Evolutionary conservation across 2,797 vertebrate species (phyloP).

Genomic region (Squalus acanthias): DNA sequence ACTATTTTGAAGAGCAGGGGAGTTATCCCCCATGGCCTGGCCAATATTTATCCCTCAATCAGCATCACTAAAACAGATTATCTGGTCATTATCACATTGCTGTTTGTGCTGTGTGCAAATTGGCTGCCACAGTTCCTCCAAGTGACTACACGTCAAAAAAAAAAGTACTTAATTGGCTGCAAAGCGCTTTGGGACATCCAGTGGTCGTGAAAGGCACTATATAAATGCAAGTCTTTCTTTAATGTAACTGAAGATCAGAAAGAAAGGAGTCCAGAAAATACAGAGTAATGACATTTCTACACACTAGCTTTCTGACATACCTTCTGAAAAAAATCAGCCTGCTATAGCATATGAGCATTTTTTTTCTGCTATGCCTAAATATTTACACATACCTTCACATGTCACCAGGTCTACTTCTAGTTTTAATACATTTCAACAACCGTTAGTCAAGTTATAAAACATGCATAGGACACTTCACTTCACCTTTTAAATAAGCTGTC

Average conservation of each 20-base stretch:
- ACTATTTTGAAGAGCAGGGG: no score
- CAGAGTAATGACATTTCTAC: not conserved
- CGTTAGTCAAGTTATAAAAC: not conserved
- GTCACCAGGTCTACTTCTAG: not conserved
- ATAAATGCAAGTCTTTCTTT: not conserved
- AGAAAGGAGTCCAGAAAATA: not conserved
- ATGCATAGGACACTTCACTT: not conserved
- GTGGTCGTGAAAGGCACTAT: no score
- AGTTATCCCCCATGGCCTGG: no score
- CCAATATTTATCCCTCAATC: no score
- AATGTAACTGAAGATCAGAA: not conserved
- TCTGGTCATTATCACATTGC: no score
- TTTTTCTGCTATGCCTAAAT: constrained; percentile 13
- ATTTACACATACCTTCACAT: not conserved
- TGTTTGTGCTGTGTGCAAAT: no score
- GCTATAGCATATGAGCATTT: not conserved
- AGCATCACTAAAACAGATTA: no score
- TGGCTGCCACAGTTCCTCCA: no score
- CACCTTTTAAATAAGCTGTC: not conserved
- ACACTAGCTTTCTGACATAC: not conserved
- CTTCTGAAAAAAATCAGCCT: not conserved
- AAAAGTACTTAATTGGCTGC: no score
- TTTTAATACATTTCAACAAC: not conserved
- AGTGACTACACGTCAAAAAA: no score
- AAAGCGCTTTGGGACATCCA: no score